Evolutionary conservation across 2,113 vertebrate genomes (phyloP).

Genomic region (Crypturellus undulatus): DNA sequence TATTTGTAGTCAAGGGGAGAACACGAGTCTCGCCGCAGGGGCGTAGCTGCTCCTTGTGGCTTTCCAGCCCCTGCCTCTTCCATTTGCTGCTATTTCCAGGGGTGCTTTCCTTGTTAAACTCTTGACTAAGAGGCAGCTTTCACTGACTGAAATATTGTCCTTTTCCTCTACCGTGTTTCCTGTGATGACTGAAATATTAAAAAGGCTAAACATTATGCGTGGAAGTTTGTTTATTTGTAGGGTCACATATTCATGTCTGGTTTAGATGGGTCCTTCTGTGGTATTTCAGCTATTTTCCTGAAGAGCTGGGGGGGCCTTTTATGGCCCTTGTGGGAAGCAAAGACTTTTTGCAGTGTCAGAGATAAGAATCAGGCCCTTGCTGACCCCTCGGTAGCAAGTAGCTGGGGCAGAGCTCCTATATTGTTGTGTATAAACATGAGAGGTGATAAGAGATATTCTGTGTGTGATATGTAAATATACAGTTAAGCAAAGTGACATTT

Average conservation of each 20-base stretch:
- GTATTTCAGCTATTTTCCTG: constrained; percentile 62
- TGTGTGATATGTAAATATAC: not conserved
- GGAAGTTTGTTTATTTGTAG: constrained; percentile 57
- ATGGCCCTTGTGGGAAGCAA: not conserved
- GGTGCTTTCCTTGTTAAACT: not conserved
- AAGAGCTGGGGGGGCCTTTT: not conserved
- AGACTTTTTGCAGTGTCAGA: not conserved
- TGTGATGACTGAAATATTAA: constrained; percentile 63
- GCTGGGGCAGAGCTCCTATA: not conserved
- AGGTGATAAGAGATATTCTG: not conserved
- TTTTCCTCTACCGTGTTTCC: constrained; percentile 24
- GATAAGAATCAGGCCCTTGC: not conserved
- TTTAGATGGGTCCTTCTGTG: not conserved
- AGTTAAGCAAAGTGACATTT: not conserved
- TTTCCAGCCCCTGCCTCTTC: not conserved
- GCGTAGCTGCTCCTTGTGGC: not conserved
- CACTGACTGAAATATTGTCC: constrained; percentile 38
- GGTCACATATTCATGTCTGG: constrained; percentile 4
- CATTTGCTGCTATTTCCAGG: not conserved
- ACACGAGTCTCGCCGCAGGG: not conserved
- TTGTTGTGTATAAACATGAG: not conserved
- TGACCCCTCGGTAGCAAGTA: not conserved
- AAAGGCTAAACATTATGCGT: not conserved
- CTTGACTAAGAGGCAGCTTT: not conserved
- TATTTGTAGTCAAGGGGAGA: not conserved